phyloP scores from a whole-genome alignment of 2,888 invertebrate species.

The Andrena fulva region DNA sequence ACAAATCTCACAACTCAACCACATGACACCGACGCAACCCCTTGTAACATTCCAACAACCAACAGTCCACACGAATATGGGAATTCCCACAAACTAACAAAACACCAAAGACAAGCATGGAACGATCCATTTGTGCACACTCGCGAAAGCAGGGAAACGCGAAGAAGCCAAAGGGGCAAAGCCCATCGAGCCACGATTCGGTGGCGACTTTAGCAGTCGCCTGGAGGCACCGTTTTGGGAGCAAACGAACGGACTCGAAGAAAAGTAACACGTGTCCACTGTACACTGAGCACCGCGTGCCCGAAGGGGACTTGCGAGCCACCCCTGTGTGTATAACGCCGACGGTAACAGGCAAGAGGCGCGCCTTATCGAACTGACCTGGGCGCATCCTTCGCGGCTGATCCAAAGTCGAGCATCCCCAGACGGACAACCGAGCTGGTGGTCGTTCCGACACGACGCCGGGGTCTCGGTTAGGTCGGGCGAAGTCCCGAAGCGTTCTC shows the following conservation, averaged over 20 bases:
- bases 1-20: too few relatives aligned
- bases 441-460: constrained; percentile 66
- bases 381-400: constrained; percentile 89
- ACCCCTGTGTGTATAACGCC: constrained; percentile 31
- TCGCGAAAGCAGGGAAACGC: too few relatives aligned
- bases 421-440: constrained; percentile 69
- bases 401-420: constrained; percentile 80
- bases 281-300: constrained; percentile 24
- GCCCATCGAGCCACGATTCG: too few relatives aligned
- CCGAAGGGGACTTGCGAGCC: constrained; percentile 17
- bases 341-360: constrained; percentile 45
- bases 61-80: too few relatives aligned
- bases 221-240: not conserved
- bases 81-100: too few relatives aligned
- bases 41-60: too few relatives aligned
- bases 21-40: too few relatives aligned
- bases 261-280: constrained; percentile 34
- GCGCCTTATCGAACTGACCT: constrained; percentile 85
- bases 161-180: too few relatives aligned
- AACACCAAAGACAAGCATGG: too few relatives aligned
- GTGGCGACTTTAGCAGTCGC: too few relatives aligned
- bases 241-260: not conserved
- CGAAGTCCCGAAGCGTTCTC: constrained; percentile 77
- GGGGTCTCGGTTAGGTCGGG: constrained; percentile 66
- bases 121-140: too few relatives aligned